Evolutionary conservation across 2,797 vertebrate species (phyloP).

Genomic region (Threskiornis aethiopicus): DNA sequence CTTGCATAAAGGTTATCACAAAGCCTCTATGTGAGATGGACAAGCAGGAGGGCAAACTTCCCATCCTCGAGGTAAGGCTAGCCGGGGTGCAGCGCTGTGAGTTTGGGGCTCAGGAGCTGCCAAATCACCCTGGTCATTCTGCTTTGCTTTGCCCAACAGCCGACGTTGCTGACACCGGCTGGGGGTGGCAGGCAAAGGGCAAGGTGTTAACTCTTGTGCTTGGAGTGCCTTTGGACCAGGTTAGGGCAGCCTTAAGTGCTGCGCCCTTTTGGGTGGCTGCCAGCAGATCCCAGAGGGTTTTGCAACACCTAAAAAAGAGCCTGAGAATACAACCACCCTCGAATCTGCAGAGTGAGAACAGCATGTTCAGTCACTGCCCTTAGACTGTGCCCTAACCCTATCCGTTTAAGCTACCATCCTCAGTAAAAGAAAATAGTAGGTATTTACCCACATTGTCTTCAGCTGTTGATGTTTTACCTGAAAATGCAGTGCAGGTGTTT

Average conservation of each 20-base stretch:
- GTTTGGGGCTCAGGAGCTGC: background rate
- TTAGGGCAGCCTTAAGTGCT: background rate
- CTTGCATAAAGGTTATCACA: background rate
- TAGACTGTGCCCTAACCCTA: background rate
- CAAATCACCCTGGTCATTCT: rapidly evolving
- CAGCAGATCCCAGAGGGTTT: background rate
- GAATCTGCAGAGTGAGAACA: background rate
- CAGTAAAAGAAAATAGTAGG: background rate
- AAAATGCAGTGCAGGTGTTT: background rate
- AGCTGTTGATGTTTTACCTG: background rate
- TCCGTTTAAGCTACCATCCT: background rate
- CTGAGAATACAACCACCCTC: background rate
- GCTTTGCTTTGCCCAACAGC: background rate
- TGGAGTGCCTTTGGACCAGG: background rate
- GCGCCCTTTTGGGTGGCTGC: background rate
- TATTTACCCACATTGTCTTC: background rate
- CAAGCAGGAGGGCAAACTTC: background rate
- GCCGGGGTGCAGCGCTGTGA: background rate
- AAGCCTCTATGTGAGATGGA: background rate
- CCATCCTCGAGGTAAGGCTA: background rate
- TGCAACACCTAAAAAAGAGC: background rate
- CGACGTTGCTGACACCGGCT: rapidly evolving
- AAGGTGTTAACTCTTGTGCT: background rate
- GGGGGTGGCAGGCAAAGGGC: background rate
- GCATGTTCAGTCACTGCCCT: background rate